Conservation (phyloP, 2,113 vertebrate genomes). For the Vimba vimba region DNA sequence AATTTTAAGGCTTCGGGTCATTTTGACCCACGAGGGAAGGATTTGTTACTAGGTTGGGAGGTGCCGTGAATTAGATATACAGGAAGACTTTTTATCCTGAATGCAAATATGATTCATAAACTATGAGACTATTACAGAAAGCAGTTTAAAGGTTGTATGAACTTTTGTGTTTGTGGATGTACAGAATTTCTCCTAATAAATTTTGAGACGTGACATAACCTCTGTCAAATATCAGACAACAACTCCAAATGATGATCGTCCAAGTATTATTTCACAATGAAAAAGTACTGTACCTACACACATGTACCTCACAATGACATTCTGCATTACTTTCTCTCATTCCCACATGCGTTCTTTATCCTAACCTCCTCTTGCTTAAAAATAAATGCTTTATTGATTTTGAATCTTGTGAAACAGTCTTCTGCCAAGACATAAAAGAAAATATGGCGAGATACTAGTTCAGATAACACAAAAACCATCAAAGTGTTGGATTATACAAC, state of each 20-base stretch:
- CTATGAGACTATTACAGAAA: not conserved
- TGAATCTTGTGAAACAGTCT: conserved; percentile 21
- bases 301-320: not conserved
- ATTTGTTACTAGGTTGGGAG: too few relatives aligned
- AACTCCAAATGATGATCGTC: not conserved
- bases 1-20: too few relatives aligned
- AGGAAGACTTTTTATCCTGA: not conserved
- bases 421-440: conserved; percentile 52
- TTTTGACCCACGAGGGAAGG: too few relatives aligned
- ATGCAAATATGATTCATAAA: not conserved
- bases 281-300: not conserved
- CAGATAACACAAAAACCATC: conserved; percentile 23
- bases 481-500: conserved; percentile 41
- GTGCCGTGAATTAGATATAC: too few relatives aligned
- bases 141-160: not conserved
- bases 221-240: not conserved
- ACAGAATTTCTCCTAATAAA: not conserved
- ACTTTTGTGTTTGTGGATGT: not conserved
- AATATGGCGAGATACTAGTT: conserved; percentile 35
- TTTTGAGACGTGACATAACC: not conserved
- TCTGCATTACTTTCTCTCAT: conserved; percentile 20
- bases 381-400: conserved; percentile 36
- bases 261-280: not conserved
- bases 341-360: not conserved
- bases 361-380: conserved; percentile 22